A percentile compares a stretch with the other conserved stretches of the same genome.
These are phyloP conservation scores for Notothenia rossii DNA, from an alignment of 2,113 vertebrate species.

Conservation along the genomic window DNA sequence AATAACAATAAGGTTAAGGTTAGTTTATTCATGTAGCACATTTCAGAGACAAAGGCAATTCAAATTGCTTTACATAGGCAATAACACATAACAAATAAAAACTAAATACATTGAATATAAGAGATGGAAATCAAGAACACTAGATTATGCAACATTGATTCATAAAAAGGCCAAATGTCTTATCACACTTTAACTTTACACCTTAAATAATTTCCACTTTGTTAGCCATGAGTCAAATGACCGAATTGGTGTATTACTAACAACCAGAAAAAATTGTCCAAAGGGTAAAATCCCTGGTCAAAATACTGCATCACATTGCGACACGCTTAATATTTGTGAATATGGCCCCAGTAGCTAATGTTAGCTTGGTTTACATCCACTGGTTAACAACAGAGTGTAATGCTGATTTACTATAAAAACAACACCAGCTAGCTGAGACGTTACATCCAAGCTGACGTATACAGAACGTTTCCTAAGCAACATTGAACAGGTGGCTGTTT, in stretches of 20 bases:
- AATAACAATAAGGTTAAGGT: no score
- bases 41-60: no score
- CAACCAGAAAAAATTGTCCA: no score
- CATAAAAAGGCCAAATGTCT: not conserved
- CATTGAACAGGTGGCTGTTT: accelerated
- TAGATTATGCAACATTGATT: not conserved
- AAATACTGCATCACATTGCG: constrained; percentile 1
- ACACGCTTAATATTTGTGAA: not conserved
- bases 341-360: not conserved
- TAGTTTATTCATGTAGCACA: no score
- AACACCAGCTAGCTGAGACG: not conserved
- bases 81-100: no score
- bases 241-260: not conserved
- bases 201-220: not conserved
- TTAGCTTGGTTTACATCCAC: not conserved
- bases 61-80: no score
- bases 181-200: not conserved
- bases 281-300: not conserved
- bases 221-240: not conserved
- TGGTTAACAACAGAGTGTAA: not conserved
- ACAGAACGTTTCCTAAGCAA: not conserved
- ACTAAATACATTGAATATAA: no score
- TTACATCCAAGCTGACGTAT: not conserved
- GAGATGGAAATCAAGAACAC: not conserved
- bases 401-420: not conserved